Evolutionary conservation across 2,888 invertebrate genomes (phyloP).

Genomic region (Pharmacophagus antenor): DNA sequence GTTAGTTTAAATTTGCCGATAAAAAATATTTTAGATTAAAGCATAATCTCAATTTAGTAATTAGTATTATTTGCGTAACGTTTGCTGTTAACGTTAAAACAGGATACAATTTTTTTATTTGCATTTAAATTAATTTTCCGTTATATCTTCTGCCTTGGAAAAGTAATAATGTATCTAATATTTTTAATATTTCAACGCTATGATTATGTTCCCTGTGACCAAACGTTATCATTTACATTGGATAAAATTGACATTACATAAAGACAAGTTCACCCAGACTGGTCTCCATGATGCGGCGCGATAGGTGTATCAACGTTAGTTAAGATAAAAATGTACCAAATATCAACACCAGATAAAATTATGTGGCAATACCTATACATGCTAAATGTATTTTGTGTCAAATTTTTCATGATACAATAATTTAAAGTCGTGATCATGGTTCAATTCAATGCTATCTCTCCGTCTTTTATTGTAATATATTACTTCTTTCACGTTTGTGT

Average conservation of each 20-base stretch:
- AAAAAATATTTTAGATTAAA: no score
- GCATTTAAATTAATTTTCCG: no score
- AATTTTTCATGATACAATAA: background rate
- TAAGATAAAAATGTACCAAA: constrained; percentile 28
- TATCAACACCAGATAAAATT: constrained; percentile 25
- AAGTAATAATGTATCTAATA: no score
- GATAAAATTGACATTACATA: constrained; percentile 44
- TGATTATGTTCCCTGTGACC: background rate
- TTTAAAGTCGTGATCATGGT: background rate
- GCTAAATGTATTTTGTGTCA: background rate
- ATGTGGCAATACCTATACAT: constrained; percentile 18
- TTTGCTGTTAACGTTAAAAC: no score
- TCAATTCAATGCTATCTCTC: background rate
- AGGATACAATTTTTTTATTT: no score
- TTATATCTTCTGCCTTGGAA: no score
- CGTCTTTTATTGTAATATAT: background rate
- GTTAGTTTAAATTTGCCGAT: no score
- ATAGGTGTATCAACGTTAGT: constrained; percentile 36
- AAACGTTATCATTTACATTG: constrained; percentile 45
- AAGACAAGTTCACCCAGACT: constrained; percentile 30
- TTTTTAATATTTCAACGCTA: background rate
- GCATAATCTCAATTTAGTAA: no score
- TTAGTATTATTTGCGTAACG: no score
- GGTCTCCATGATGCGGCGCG: constrained; percentile 29
- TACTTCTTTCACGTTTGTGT: no score